Evolutionary conservation across 1,140 invertebrate species (phyloP), one percentile per base, ranked within the genome.

Genomic region (Samia ricini): DNA sequence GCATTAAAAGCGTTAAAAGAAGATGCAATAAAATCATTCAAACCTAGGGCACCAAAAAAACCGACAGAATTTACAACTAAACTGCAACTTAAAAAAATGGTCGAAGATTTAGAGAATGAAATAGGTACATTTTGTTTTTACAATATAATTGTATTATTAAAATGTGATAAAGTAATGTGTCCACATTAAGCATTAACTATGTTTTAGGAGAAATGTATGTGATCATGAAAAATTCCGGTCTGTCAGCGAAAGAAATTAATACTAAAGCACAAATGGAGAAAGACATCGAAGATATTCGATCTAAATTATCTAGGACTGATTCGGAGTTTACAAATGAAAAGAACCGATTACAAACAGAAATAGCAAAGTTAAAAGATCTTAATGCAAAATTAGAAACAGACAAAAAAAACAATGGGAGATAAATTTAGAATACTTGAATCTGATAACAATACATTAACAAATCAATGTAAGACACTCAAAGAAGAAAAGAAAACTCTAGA

Each of bases 71-170:
- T 93, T 57, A 93, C 94, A 55, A 93, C 94, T 7, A 95, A 95
- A 91, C 73, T 93, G 49, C 93, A 95, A 87, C 81, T 96, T 60
- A 95, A 95, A 71, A 95, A 93, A 71, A 94, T 95, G 93, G 93
- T 96, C 0, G 94, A 95, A 56, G 95, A 96, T 50, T 90, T 96
- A 69, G 95, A 96, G 83, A 94, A 91, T 78, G 95, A 97, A 91
- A 94, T 96, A 71, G 93, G 94, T 95, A 91, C 20, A 56, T 15
- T 10, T 7, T 29, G n/a, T 42, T 10, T 42, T 42, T 15, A 15
- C 12, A 42, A 15, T 42, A 18, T 1, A 26, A 24, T 24, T 56
- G 12, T 56, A 7, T 56, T 56, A 54, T 54, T 22, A 54, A 54
- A 12, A 24, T 15, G 1, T 19, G 33, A 29, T 26, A 29, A 48